Conservation (phyloP, 1,140 invertebrate species). For the Neodiprion virginianus region DNA sequence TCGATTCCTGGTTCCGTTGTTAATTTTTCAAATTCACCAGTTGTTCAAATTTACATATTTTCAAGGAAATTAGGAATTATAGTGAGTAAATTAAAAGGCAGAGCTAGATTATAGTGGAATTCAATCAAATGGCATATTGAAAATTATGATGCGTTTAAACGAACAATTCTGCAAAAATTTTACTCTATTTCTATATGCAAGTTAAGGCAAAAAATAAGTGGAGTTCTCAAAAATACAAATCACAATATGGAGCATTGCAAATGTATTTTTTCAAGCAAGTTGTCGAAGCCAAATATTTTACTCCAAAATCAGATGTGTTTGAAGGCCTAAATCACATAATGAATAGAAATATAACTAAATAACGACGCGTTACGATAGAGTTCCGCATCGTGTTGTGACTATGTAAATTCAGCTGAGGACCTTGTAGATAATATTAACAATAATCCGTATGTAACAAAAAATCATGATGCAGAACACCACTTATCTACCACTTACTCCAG, state of each 20-base stretch:
- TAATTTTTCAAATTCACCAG: too few species aligned
- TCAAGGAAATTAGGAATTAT: background rate
- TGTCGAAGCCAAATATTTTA: slow-evolving; percentile 22
- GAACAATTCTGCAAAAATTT: slow-evolving; percentile 20
- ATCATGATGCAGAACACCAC: background rate
- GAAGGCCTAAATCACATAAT: background rate
- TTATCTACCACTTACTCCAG: background rate
- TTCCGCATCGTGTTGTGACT: background rate
- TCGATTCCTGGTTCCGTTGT: too few species aligned
- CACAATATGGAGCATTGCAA: slow-evolving; percentile 19
- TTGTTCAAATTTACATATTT: too few species aligned
- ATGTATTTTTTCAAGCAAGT: slow-evolving; percentile 23
- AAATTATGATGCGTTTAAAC: slow-evolving; percentile 19
- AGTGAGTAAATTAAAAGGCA: slow-evolving; percentile 16
- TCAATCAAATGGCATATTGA: background rate
- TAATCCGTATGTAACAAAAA: background rate
- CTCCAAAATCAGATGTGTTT: slow-evolving; percentile 18
- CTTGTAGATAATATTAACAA: background rate
- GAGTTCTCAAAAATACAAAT: slow-evolving; percentile 18
- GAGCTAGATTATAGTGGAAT: slow-evolving; percentile 18
- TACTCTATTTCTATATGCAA: slow-evolving; percentile 11
- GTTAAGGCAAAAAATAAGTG: slow-evolving; percentile 25
- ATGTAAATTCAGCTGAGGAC: background rate
- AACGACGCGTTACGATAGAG: background rate
- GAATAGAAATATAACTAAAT: background rate